Conservation (phyloP, 1,140 invertebrate species). For the Elymnias hypermnestra region DNA sequence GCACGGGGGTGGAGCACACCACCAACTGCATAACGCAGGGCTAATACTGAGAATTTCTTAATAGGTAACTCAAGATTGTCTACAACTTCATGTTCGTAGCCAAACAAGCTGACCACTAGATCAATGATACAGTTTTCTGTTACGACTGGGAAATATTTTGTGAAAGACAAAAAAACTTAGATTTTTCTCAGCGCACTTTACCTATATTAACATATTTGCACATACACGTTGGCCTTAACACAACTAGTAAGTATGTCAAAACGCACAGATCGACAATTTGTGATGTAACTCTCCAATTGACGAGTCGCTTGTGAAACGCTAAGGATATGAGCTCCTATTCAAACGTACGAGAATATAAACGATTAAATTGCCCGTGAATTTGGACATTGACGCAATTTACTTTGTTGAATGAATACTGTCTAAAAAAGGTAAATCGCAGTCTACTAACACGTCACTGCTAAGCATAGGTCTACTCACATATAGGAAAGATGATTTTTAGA, state of each 20-base stretch:
- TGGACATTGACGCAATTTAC: neutral
- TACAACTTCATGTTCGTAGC: no score
- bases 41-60: no score
- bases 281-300: conserved; percentile 22
- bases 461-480: no score
- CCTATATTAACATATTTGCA: conserved; percentile 2
- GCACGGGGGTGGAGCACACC: no score
- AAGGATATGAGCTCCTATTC: conserved; percentile 14
- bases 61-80: no score
- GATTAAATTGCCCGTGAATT: neutral
- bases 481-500: no score
- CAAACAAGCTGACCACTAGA: no score
- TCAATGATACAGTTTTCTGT: no score
- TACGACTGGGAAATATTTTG: no score
- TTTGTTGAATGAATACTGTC: neutral
- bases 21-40: no score
- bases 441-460: no score
- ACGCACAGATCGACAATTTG: conserved; percentile 22
- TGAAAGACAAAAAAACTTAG: neutral
- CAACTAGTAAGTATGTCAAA: conserved; percentile 20
- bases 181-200: neutral
- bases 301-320: conserved; percentile 17
- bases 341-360: neutral
- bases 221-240: conserved; percentile 10
- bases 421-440: no score